Base-by-base conservation (phyloP, 2,888 invertebrate genomes). In the Ormyrus pomaceus region DNA sequence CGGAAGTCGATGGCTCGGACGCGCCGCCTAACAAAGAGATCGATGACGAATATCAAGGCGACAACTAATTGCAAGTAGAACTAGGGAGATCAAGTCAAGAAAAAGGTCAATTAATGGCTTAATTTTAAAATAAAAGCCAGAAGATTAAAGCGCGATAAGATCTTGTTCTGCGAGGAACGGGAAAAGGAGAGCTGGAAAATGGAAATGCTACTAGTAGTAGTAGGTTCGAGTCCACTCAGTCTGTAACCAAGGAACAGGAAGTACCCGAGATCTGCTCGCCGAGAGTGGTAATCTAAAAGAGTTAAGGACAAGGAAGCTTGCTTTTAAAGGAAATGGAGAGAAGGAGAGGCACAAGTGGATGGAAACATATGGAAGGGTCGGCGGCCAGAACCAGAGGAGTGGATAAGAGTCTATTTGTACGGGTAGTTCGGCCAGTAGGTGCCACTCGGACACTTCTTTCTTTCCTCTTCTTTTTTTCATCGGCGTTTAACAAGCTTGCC, bases 261-360 rank as follows among this genome's bases (percentile, higher is more conserved):
- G 65, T 34, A 55, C 53, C 64, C 71, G 64, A 68, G 76, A 80
- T 80, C 72, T 77, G 76, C 55, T 62, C 68, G 59, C 62, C 68
- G 70, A 70, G 77, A 78, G 75, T 81, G 75, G 79, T 73, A 82
- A 82, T 82, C 79, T 77, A 77, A 82, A 82, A 77, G 82, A 82
- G 82, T 82, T 82, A 82, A 79, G 82, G 73, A 82, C 82, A 76
- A 82, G 77, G 74, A 73, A 73, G 72, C 65, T 9, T 61, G 10
- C 56, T 70, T 82, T 76, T 78, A 83, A 77, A 81, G 80, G 75
- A 77, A 78, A 82, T 78, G 71, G 68, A 75, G 48, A 65, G 68
- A 68, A 70, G 59, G 66, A 51, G 51, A 53, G 62, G 61, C 6
- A 50, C 48, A 59, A 71, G 71, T 69, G 73, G 70, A 70, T 77